Base-by-base conservation (phyloP, 2,113 vertebrate genomes). In the Amphiprion percula region DNA sequence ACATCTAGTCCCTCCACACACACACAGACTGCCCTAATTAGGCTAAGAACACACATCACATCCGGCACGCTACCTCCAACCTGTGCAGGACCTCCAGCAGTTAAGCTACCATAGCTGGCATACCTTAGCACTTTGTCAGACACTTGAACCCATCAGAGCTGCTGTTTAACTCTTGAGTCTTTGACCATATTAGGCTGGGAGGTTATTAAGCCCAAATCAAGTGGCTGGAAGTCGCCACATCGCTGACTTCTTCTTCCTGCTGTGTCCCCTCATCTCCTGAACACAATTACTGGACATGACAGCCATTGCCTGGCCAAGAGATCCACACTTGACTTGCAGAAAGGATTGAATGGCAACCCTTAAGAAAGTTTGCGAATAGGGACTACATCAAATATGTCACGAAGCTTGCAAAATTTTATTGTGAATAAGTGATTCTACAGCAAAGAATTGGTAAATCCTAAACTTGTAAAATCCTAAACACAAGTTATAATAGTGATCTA, bases 21-120 rank as follows among this genome's bases (percentile, higher is more conserved):
- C 54, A 72, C 62, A 71, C 39, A 56, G 77, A 84, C 77, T n/a
- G 69, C 78, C 87, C 82, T 94, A 91, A 96, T 97, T 95, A 96
- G 96, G 94, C 69, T 49, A 21, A 72, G 70, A 87, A 87, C 70
- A 74, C 76, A 88, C 66, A 86, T 83, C 74, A 72, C 82, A 88
- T 87, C 84, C 81, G 70, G 71, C 8, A 23, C 17, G 74, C 63
- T 87, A 80, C 86, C 83, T 84, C 65, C 81, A 83, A 84, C 80
- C 88, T 88, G 79, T 47, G 19, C 58, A 49, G 63, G 88, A 89
- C 87, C 84, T 88, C 90, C 87, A 87, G 86, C 84, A 54, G 88
- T 26, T 77, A 63, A 75, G 91, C 87, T 74, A 82, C 87, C 84
- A 92, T 89, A 85, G 74, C 70, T 80, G 84, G 80, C 88, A 92